phyloP scores from a whole-genome alignment of 2,113 vertebrate species.

The Chionis minor region DNA sequence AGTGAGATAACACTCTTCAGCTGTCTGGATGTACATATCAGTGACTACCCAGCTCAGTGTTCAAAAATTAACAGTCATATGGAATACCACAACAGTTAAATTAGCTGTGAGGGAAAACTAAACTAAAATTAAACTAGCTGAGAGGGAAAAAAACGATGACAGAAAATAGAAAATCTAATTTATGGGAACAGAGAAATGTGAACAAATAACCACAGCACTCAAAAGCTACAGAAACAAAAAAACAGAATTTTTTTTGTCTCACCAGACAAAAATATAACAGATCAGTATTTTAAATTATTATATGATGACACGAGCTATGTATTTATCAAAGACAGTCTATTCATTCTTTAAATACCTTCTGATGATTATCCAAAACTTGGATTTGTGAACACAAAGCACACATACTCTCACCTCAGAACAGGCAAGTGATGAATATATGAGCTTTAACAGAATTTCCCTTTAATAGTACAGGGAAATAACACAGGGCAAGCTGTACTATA shows the following conservation, averaged over 20 bases:
- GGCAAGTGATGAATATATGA: background rate
- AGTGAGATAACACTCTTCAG: background rate
- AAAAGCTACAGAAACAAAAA: background rate
- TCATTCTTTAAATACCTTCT: background rate
- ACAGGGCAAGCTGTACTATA: background rate
- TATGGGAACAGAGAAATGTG: background rate
- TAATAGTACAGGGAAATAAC: background rate
- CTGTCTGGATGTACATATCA: background rate
- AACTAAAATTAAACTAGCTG: background rate
- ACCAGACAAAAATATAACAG: background rate
- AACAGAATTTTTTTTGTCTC: background rate
- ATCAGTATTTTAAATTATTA: background rate
- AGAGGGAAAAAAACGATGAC: background rate
- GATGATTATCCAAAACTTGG: background rate
- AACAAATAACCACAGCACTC: background rate
- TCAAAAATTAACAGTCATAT: background rate
- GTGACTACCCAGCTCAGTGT: background rate
- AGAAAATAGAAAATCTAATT: background rate
- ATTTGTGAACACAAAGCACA: background rate
- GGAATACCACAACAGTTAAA: background rate
- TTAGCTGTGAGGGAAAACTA: background rate
- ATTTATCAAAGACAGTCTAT: background rate
- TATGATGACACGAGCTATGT: background rate
- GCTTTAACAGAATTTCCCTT: background rate
- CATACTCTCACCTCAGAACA: background rate